Conservation (phyloP, 2,113 vertebrate species). For the Siphamia tubifer region DNA sequence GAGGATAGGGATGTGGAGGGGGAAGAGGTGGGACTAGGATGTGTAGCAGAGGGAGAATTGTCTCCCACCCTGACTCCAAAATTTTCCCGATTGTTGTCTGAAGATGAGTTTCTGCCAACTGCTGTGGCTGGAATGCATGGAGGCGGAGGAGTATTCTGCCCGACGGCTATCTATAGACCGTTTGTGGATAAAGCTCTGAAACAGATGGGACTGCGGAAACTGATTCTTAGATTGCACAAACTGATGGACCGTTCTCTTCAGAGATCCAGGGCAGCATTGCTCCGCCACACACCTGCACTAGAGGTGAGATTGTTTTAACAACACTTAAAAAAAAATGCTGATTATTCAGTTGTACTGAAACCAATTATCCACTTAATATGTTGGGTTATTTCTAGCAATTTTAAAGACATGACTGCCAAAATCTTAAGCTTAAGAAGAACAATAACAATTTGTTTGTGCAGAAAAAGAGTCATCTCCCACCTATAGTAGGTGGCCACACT, state of each 20-base stretch:
- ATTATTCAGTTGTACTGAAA: too few relatives aligned
- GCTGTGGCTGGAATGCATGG: conserved; percentile 36
- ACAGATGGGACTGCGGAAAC: conserved; percentile 97
- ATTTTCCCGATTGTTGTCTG: conserved; percentile 83
- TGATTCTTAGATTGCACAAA: conserved; percentile 96
- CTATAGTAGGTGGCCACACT: background rate
- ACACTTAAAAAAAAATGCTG: background rate
- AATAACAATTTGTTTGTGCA: background rate
- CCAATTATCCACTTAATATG: too few relatives aligned
- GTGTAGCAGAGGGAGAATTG: conserved; percentile 54
- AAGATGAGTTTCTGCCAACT: conserved; percentile 82
- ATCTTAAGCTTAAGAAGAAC: too few relatives aligned
- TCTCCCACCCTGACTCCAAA: conserved; percentile 76
- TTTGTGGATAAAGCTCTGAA: conserved; percentile 99
- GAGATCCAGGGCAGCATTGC: conserved; percentile 89
- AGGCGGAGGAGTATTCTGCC: conserved; percentile 79
- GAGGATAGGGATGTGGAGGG: conserved; percentile 77
- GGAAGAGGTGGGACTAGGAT: conserved; percentile 6
- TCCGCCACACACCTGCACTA: conserved; percentile 81
- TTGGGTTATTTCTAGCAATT: background rate
- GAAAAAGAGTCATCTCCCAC: background rate
- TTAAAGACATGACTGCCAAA: too few relatives aligned
- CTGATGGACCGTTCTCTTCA: conserved; percentile 97
- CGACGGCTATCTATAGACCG: conserved; percentile 95
- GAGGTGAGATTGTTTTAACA: conserved; percentile 81